Evolutionary conservation across 2,888 invertebrate genomes (phyloP).

Genomic region (Epinotia ramella): DNA sequence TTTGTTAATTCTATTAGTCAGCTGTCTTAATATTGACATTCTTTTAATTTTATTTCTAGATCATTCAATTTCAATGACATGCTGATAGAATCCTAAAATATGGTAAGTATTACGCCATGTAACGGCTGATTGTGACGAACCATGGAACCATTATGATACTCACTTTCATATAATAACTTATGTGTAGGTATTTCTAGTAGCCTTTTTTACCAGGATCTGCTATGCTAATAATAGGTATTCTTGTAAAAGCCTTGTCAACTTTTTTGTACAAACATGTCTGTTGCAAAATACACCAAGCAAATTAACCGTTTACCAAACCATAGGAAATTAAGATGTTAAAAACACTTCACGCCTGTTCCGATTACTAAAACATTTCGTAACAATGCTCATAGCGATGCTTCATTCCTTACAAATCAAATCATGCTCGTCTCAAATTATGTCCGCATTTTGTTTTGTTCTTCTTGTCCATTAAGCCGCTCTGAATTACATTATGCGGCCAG

Average conservation of each 20-base stretch:
- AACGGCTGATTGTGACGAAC: too few species aligned
- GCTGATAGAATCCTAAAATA: too few species aligned
- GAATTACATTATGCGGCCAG: conserved; percentile 23
- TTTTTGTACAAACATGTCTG: background rate
- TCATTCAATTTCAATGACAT: too few species aligned
- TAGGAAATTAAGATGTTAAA: conserved; percentile 26
- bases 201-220: background rate
- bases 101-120: too few species aligned
- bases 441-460: conserved; percentile 33
- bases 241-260: background rate
- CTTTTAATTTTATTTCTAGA: too few species aligned
- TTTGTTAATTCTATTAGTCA: background rate
- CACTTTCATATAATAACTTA: too few species aligned
- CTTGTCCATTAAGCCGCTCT: conserved; percentile 18
- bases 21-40: background rate
- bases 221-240: background rate
- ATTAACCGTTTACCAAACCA: conserved; percentile 16
- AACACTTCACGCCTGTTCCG: conserved; percentile 27
- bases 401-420: conserved; percentile 35
- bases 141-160: too few species aligned
- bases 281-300: conserved; percentile 6
- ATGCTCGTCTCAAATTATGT: conserved; percentile 29
- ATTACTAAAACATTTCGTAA: conserved; percentile 36
- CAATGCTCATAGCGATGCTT: conserved; percentile 26
- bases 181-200: background rate